Evolutionary conservation across 2,888 invertebrate genomes (phyloP), one percentile per base, ranked within the genome.

Genomic region (Lepidochrysops patricia): DNA sequence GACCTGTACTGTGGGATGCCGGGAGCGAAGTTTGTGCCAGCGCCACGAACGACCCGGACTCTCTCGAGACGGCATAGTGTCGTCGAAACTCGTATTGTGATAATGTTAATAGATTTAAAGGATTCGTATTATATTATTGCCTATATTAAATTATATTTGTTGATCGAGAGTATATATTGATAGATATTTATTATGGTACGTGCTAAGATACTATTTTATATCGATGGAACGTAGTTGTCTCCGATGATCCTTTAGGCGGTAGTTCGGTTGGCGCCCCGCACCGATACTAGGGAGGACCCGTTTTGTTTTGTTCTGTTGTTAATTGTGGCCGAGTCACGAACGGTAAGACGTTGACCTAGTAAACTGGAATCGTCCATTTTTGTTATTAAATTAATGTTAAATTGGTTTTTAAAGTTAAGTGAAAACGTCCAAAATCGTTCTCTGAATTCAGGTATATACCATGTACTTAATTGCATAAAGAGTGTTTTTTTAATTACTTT

Each of bases 141-240:
- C 79, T 79, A 79, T 79, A 79, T 77, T 81, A 80, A 81, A 82
- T 82, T 82, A 82, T 83, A 82, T 83, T 82, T 83, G 84, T 84
- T 82, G 82, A 83, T 80, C 77, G 82, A 82, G 78, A 79, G 75
- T 81, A 82, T 82, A 83, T 81, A 84, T 83, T 82, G 80, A 82
- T 83, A 82, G 81, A 83, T 84, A 80, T 84, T 82, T 83, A 83
- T 84, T 77, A 77, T 72, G 76, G 73, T 79, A 76, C 74, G 72
- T 76, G 76, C 73, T 75, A 75, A 77, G 79, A 75, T 79, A 75
- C 75, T 78, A 76, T 76, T 75, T 75, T 76, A 74, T 78, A 76
- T 77, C 74, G 78, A 70, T 71, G 72, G 66, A 73, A 72, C 69
- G 72, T 73, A 74, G 74, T 68, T 72, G 67, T 73, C 72, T 72